Evolutionary conservation across 2,888 invertebrate genomes (phyloP), one percentile per base, ranked within the genome.

Genomic region (Galeruca laticollis): DNA sequence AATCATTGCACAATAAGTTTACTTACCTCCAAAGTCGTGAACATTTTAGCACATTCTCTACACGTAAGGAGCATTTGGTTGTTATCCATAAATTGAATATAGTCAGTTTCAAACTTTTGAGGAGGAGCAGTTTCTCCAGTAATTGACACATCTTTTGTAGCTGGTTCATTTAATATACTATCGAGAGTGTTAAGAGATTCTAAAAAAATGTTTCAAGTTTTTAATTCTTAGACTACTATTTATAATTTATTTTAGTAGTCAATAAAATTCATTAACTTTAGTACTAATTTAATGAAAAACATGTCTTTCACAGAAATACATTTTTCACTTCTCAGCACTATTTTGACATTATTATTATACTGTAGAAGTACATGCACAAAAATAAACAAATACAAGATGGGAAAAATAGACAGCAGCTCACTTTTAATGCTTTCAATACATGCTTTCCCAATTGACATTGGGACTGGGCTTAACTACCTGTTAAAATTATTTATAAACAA

Each of bases 41-140:
- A 86, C 61, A 82, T 81, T 75, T 85, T 85, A 1, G 78, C 76
- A 73, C 85, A 85, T 67, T 82, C 82, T 33, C 83, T 77, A 69
- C 85, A 85, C 6, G 83, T 84, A 26, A 84, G 74, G 4, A 85
- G 68, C 77, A 84, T 79, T 71, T 84, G 83, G 73, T 82, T 84
- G 77, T 84, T 82, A 31, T 84, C 84, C 70, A 85, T 72, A 57
- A 85, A 79, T 73, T 84, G 82, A 37, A 85, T 84, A 68, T 79
- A 85, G 75, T 85, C 81, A n/a, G 79, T 78, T 70, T 78, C 76
- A 21, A 68, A 63, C 72, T 75, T 75, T 21, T 62, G 26, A 33
- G 62, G 47, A 15, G 56, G 56, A n/a, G 33, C 33, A 4, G 56
- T 40, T 60, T 66, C 66, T 21, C 66, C 63, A 51, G 37, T 68